Base-by-base conservation (phyloP, 2,888 invertebrate species). In the Eupsilia transversa region DNA sequence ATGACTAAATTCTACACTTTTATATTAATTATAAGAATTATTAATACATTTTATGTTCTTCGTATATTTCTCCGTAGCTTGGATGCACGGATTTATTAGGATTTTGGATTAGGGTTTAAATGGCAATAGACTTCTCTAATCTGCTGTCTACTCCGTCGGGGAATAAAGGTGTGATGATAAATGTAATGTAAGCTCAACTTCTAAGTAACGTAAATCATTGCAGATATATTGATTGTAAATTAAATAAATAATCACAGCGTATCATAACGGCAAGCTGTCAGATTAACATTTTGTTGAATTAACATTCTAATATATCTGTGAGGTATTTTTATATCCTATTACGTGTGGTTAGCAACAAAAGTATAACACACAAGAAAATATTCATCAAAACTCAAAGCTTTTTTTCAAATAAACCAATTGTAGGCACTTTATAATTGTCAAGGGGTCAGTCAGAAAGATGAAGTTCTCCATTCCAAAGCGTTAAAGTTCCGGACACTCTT, bases 301-400 rank as follows among this genome's bases (percentile, higher is more conserved):
- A 80, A 75, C 71, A 80, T 78, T 72, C 63, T 65, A 80, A 84
- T 80, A 70, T 82, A 82, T 83, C 59, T 64, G 60, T 86, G 79
- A 75, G 52, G 56, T 67, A 86, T 77, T 82, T 80, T 80, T 82
- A 80, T 86, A 84, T 86, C 80, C 71, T 84, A 82, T 82, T 82
- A 57, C 1, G 77, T 86, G 86, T 33, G 57, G 85, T 56, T 46
- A 61, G 61, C 75, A 79, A 67, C n/a, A 73, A 70, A 72, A 72
- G 20, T n/a, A 10, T 67, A 80, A 52, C 61, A 23, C 9, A 59
- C 7, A 33, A 41, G n/a, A 46, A 43, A 52, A 68, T 2, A 60
- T 52, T 20, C 7, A 66, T 33, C 6, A 35, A 20, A 46, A 46
- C 46, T 46, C 46, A 46, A 46, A 46, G 46, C 7, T 20, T 20